Evolutionary conservation across 1,140 invertebrate genomes (phyloP).

Genomic region (Drosophila nikananu): DNA sequence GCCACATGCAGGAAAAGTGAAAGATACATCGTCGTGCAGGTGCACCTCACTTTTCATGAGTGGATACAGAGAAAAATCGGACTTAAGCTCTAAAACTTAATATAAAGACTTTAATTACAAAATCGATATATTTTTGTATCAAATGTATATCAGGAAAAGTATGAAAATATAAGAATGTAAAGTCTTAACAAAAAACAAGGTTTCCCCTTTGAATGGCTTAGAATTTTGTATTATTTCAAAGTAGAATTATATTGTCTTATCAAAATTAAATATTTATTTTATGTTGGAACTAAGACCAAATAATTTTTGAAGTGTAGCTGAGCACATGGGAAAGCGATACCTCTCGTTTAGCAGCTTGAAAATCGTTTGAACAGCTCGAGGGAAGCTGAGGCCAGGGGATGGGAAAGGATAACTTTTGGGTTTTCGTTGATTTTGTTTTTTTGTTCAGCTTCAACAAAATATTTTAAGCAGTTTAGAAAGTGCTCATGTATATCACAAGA

Average conservation of each 20-base stretch:
- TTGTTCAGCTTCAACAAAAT: conserved; percentile 75
- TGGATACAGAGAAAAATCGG: not conserved
- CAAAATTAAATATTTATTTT: too few species aligned
- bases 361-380: conserved; percentile 60
- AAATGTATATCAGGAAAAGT: not conserved
- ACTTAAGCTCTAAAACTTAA: not conserved
- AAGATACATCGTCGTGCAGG: conserved; percentile 62
- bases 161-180: not conserved
- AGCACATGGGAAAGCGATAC: conserved; percentile 64
- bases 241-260: not conserved
- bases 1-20: conserved; percentile 80
- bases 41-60: conserved; percentile 33
- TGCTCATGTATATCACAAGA: conserved; percentile 54
- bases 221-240: not conserved
- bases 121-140: not conserved
- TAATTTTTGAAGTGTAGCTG: conserved; percentile 5
- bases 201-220: not conserved
- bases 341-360: conserved; percentile 55
- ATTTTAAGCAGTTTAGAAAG: conserved; percentile 81
- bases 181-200: not conserved
- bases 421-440: conserved; percentile 67
- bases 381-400: not conserved
- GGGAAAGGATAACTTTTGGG: conserved; percentile 60
- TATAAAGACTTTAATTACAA: not conserved
- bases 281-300: too few species aligned